Evolutionary conservation across 2,113 vertebrate species (phyloP).

Genomic region (Ariopsis seemanni): DNA sequence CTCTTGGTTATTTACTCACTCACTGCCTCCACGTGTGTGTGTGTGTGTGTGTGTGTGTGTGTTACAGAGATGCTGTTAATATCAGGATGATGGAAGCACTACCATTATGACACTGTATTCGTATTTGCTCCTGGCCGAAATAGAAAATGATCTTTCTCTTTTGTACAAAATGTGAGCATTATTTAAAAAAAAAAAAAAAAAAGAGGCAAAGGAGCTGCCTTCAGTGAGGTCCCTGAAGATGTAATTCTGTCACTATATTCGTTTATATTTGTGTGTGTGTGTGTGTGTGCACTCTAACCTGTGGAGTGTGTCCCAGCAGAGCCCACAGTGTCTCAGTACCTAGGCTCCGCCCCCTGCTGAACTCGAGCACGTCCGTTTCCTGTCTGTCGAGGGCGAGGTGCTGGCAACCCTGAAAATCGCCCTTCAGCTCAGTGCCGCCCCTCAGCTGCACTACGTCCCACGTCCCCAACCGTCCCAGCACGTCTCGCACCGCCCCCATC

Average conservation of each 20-base stretch:
- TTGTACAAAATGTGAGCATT: background rate
- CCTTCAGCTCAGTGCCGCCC: constrained; percentile 67
- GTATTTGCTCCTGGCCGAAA: background rate
- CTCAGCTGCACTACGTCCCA: constrained; percentile 70
- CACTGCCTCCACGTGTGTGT: background rate
- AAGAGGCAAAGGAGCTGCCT: background rate
- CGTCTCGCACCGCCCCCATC: constrained; percentile 61
- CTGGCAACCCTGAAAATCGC: constrained; percentile 71
- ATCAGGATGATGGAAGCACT: constrained; percentile 24
- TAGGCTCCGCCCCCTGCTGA: constrained; percentile 60
- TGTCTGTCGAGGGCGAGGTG: constrained; percentile 68
- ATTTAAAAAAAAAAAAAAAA: background rate
- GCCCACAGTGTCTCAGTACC: constrained; percentile 66
- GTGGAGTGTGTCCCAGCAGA: constrained; percentile 69
- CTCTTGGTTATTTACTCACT: constrained; percentile 22
- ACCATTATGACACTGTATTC: constrained; percentile 27
- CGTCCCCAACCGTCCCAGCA: constrained; percentile 67
- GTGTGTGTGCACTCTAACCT: constrained; percentile 61
- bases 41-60: constrained; percentile 20
- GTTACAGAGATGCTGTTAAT: background rate
- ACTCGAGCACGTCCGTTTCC: constrained; percentile 69
- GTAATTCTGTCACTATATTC: background rate
- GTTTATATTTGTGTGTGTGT: background rate
- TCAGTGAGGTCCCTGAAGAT: background rate
- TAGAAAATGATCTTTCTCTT: background rate